phyloP scores from a whole-genome alignment of 2,888 invertebrate species.

The Drosophila longiperda region DNA sequence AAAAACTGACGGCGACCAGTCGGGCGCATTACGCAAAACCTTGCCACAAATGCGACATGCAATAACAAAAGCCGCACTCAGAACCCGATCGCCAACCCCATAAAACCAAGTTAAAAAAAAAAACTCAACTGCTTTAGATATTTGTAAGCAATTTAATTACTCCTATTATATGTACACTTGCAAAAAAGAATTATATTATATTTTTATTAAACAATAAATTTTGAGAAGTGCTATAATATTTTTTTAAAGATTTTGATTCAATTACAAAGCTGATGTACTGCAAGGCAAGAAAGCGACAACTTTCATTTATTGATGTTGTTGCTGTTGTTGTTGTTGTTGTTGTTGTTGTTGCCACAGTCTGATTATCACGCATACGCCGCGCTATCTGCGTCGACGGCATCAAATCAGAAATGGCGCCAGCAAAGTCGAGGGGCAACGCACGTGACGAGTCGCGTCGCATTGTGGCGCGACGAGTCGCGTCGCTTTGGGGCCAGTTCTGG shows the following conservation, averaged over 20 bases:
- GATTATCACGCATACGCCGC: slow-evolving; percentile 69
- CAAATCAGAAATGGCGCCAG: slow-evolving; percentile 74
- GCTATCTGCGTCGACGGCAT: slow-evolving; percentile 51
- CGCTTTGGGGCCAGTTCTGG: slow-evolving; percentile 49
- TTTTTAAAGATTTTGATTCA: too few relatives aligned
- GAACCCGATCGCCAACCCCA: slow-evolving; percentile 44
- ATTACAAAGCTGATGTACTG: slow-evolving; percentile 1
- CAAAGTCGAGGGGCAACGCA: slow-evolving; percentile 25
- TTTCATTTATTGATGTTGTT: slow-evolving; percentile 1
- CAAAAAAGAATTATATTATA: background rate
- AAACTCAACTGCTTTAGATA: slow-evolving; percentile 1
- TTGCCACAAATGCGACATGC: slow-evolving; percentile 56
- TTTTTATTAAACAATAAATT: background rate
- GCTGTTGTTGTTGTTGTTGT: slow-evolving; percentile 12
- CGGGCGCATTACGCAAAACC: slow-evolving; percentile 75
- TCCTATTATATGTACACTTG: background rate
- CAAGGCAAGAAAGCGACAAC: slow-evolving; percentile 1
- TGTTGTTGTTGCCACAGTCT: slow-evolving; percentile 25
- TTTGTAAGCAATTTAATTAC: background rate
- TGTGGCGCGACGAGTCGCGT: background rate
- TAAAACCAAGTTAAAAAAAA: slow-evolving; percentile 22
- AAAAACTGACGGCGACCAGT: slow-evolving; percentile 64
- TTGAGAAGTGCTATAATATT: background rate
- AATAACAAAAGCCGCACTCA: slow-evolving; percentile 32
- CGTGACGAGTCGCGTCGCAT: slow-evolving; percentile 31